Evolutionary conservation across 1,140 invertebrate species (phyloP).

Genomic region (Drosophila repletoides): DNA sequence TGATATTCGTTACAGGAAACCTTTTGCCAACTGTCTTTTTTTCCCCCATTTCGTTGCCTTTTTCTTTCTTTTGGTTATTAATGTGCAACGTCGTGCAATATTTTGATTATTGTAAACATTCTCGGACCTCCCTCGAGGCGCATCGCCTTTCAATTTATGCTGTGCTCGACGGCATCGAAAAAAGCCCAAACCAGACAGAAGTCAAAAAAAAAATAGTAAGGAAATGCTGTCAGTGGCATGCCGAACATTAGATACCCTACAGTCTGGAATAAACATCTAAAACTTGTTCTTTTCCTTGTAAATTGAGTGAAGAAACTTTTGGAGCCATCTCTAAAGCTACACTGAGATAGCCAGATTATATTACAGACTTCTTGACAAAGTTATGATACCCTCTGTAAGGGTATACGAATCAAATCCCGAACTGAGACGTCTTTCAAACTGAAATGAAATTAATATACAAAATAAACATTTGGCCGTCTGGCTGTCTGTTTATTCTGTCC

Average conservation of each 20-base stretch:
- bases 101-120: conserved; percentile 62
- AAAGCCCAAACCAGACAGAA: background rate
- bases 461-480: conserved; percentile 37
- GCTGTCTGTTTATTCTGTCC: conserved; percentile 31
- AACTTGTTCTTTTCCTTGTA: no score
- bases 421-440: conserved; percentile 14
- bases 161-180: conserved; percentile 15
- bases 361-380: no score
- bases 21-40: conserved; percentile 10
- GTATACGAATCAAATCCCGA: no score
- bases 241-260: no score
- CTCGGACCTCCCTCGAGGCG: conserved; percentile 34
- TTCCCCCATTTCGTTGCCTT: no score
- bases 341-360: no score
- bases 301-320: no score
- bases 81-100: conserved; percentile 69
- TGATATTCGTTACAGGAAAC: background rate
- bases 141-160: conserved; percentile 51
- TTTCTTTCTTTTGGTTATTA: conserved; percentile 38
- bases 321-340: no score
- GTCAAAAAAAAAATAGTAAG: no score
- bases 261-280: no score
- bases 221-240: no score
- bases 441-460: conserved; percentile 52
- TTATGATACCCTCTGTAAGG: no score